Percentiles rank a stretch among this genome's conserved stretches.
Evolutionary conservation across 2,888 invertebrate genomes (phyloP).

Genomic region (Andricus curvator): DNA sequence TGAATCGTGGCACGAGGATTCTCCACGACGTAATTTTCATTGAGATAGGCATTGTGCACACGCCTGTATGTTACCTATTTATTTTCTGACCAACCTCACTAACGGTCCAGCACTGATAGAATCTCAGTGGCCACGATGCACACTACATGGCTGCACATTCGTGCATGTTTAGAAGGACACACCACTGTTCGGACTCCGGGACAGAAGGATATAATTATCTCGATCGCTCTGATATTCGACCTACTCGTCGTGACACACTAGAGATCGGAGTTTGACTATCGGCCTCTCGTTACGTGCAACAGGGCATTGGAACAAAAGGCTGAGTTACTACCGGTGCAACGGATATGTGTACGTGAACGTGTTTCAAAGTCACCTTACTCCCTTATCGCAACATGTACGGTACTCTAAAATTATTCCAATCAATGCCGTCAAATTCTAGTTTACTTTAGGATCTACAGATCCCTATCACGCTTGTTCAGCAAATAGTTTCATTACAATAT

Average conservation of each 20-base stretch:
- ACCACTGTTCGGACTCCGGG: constrained; percentile 22
- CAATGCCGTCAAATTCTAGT: constrained; percentile 32
- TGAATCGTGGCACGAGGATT: constrained; percentile 3
- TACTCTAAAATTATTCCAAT: constrained; percentile 35
- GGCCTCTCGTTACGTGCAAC: constrained; percentile 37
- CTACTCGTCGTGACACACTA: constrained; percentile 39
- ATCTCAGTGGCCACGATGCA: constrained; percentile 11
- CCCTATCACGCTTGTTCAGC: too few species aligned
- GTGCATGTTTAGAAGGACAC: constrained; percentile 38
- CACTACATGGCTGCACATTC: not conserved
- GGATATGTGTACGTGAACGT: constrained; percentile 36
- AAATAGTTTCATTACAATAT: too few species aligned
- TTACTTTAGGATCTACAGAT: constrained; percentile 13
- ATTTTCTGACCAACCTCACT: constrained; percentile 14
- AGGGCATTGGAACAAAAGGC: constrained; percentile 40
- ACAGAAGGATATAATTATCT: constrained; percentile 36
- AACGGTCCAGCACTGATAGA: constrained; percentile 34
- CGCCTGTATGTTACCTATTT: constrained; percentile 24
- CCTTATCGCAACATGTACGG: not conserved
- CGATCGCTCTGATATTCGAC: constrained; percentile 40
- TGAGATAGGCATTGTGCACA: constrained; percentile 22
- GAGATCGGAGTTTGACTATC: constrained; percentile 38
- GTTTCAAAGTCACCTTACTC: constrained; percentile 34
- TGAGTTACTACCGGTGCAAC: constrained; percentile 29
- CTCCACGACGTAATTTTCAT: constrained; percentile 32